A percentile compares a stretch with the other conserved stretches of the same genome.
Conservation (phyloP, 2,113 vertebrate species). For the Acrocephalus arundinaceus region DNA sequence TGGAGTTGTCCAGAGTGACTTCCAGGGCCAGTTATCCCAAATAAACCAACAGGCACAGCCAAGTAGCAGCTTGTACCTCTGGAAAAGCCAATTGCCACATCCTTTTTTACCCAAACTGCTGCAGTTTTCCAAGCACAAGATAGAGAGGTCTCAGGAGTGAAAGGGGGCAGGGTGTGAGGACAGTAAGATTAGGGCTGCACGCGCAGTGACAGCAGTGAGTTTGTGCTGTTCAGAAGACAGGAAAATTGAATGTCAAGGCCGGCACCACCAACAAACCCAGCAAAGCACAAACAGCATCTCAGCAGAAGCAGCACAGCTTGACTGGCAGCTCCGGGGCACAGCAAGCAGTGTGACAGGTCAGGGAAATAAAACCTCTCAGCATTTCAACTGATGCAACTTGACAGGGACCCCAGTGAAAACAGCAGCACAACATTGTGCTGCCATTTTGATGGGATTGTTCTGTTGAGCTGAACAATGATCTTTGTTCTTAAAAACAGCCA, state of each 20-base stretch:
- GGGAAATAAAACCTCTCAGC: background rate
- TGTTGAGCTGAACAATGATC: conserved; percentile 2
- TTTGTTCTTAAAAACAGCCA: background rate
- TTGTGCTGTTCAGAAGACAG: background rate
- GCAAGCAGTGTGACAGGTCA: background rate
- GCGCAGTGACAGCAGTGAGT: background rate
- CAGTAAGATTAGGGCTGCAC: no score
- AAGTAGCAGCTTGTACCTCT: background rate
- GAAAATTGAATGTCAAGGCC: background rate
- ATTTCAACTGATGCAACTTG: conserved; percentile 14
- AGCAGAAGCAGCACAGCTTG: conserved; percentile 32
- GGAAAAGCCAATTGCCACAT: background rate
- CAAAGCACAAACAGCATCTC: conserved; percentile 13
- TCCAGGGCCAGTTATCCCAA: background rate
- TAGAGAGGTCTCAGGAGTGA: background rate
- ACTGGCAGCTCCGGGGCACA: background rate
- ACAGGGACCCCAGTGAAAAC: conserved; percentile 14
- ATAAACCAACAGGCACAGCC: background rate
- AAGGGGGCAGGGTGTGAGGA: background rate
- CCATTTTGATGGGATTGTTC: background rate
- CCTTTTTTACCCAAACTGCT: background rate
- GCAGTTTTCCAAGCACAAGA: background rate
- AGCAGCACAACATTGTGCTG: background rate
- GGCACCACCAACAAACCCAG: background rate
- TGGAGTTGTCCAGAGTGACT: background rate